Conservation (phyloP, 1,140 invertebrate species). For the Berghia stephanieae region DNA sequence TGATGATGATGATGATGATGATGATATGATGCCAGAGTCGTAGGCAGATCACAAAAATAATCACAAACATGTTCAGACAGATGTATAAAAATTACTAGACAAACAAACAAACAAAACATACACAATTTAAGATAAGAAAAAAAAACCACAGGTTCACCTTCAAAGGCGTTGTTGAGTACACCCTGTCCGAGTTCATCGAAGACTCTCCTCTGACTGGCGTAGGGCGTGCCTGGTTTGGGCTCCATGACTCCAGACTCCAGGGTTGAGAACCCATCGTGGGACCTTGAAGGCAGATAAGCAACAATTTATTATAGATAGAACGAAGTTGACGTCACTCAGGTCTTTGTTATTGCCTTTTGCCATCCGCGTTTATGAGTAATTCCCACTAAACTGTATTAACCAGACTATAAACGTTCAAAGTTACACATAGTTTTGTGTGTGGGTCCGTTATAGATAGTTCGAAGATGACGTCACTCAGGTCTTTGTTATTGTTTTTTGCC, state of each 20-base stretch:
- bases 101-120: slow-evolving; percentile 23
- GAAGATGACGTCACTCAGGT: too few species aligned
- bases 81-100: background rate
- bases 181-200: slow-evolving; percentile 73
- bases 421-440: too few species aligned
- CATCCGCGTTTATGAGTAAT: too few species aligned
- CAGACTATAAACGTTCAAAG: too few species aligned
- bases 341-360: too few species aligned
- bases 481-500: too few species aligned
- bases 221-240: slow-evolving; percentile 52
- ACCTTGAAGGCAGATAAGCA: slow-evolving; percentile 63
- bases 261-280: slow-evolving; percentile 65
- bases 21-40: background rate
- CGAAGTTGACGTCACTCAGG: too few species aligned
- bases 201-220: slow-evolving; percentile 69
- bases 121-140: too few species aligned
- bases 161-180: slow-evolving; percentile 74
- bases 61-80: background rate
- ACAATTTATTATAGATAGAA: too few species aligned
- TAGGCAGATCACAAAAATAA: background rate
- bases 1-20: slow-evolving; percentile 1
- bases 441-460: too few species aligned
- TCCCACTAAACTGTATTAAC: too few species aligned
- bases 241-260: slow-evolving; percentile 52
- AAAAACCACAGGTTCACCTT: slow-evolving; percentile 71